phyloP scores from a whole-genome alignment of 2,888 invertebrate species.

The Leptopilina myrica region DNA sequence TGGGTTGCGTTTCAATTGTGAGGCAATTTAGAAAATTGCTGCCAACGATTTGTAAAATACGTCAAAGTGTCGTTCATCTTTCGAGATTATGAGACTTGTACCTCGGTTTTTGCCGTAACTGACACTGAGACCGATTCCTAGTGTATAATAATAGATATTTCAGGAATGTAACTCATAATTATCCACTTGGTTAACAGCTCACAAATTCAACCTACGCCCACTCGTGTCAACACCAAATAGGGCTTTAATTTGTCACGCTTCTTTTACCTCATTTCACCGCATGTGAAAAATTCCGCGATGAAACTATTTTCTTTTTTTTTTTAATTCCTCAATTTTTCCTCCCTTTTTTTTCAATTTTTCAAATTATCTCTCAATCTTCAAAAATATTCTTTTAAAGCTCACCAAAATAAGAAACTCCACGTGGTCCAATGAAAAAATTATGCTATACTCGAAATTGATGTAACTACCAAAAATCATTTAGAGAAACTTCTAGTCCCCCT shows the following conservation, averaged over 20 bases:
- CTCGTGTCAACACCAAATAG: constrained; percentile 42
- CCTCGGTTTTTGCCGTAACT: constrained; percentile 13
- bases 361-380: too few relatives aligned
- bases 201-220: constrained; percentile 67
- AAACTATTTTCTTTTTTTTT: neutral
- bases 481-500: too few relatives aligned
- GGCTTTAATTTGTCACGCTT: constrained; percentile 21
- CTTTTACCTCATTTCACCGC: constrained; percentile 16
- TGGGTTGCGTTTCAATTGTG: constrained; percentile 27
- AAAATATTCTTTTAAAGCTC: too few relatives aligned
- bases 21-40: constrained; percentile 5
- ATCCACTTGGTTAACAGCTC: constrained; percentile 67
- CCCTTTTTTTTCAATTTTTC: neutral
- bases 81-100: neutral
- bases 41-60: neutral
- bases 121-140: constrained; percentile 31
- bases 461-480: too few relatives aligned
- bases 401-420: too few relatives aligned
- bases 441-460: too few relatives aligned
- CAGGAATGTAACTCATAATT: constrained; percentile 66
- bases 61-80: constrained; percentile 27
- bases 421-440: too few relatives aligned
- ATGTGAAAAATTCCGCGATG: too few relatives aligned
- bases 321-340: neutral
- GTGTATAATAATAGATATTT: constrained; percentile 64